Conservation (phyloP, 2,797 vertebrate species). For the Girardinus metallicus region DNA sequence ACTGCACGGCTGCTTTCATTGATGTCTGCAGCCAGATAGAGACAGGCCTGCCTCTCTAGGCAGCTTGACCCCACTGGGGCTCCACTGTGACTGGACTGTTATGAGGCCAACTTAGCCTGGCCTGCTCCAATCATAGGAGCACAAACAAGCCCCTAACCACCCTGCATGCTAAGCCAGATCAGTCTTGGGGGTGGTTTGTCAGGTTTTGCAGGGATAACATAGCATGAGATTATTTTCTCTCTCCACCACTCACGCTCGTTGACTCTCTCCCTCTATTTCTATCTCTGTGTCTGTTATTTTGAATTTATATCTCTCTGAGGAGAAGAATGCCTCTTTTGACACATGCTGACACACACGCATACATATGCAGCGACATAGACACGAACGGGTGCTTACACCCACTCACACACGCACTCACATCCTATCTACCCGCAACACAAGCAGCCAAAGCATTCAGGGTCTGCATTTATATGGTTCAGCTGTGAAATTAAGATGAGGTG, state of each 20-base stretch:
- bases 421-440: conserved; percentile 61
- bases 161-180: conserved; percentile 80
- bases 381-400: conserved; percentile 63
- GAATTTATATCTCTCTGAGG: conserved; percentile 71
- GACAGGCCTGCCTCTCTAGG: conserved; percentile 70
- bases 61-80: conserved; percentile 69
- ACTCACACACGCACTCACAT: conserved; percentile 62
- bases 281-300: conserved; percentile 67
- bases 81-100: conserved; percentile 79
- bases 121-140: conserved; percentile 74
- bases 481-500: conserved; percentile 71
- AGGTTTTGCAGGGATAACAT: conserved; percentile 81
- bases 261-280: conserved; percentile 54
- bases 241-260: conserved; percentile 33
- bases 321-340: conserved; percentile 69
- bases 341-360: conserved; percentile 48
- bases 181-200: conserved; percentile 79
- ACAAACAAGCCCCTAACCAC: conserved; percentile 77
- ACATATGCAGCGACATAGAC: conserved; percentile 44
- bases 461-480: conserved; percentile 65
- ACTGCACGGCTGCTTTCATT: conserved; percentile 74
- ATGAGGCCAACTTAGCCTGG: conserved; percentile 77
- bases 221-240: conserved; percentile 80
- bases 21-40: conserved; percentile 78
- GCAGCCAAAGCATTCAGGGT: conserved; percentile 56